Percentiles rank a stretch among this genome's conserved stretches.
Evolutionary conservation across 1,140 invertebrate genomes (phyloP).

Genomic region (Capitella teleta): DNA sequence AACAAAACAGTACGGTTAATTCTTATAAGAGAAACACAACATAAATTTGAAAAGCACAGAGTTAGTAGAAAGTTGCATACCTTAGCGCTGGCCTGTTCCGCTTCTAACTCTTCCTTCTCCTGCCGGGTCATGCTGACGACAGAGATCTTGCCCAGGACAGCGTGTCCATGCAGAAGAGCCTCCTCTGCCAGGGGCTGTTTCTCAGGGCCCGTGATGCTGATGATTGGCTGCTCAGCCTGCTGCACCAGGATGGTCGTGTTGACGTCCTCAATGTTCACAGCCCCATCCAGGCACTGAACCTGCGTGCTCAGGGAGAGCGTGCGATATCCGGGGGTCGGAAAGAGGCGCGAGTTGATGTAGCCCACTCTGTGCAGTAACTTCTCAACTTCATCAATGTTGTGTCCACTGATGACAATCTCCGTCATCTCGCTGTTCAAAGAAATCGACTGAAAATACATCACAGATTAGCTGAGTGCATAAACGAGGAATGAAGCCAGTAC

Average conservation of each 20-base stretch:
- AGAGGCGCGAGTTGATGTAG: conserved; percentile 78
- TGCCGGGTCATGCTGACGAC: conserved; percentile 4
- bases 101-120: conserved; percentile 9
- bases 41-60: no score
- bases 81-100: not conserved
- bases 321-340: conserved; percentile 80
- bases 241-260: conserved; percentile 10
- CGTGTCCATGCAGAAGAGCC: conserved; percentile 2
- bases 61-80: no score
- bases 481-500: conserved; percentile 18
- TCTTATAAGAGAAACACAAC: no score
- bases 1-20: no score
- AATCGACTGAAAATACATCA: conserved; percentile 47
- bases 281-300: conserved; percentile 46
- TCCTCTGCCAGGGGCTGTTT: conserved; percentile 3
- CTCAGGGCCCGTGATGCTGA: conserved; percentile 3
- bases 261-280: conserved; percentile 2
- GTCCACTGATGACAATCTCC: conserved; percentile 79
- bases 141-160: conserved; percentile 6
- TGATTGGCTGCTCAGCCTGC: conserved; percentile 11
- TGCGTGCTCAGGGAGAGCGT: conserved; percentile 60
- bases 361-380: conserved; percentile 73
- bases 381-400: conserved; percentile 79
- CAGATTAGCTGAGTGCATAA: not conserved
- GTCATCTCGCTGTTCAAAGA: conserved; percentile 51